These are phyloP conservation scores for Ophion ellenae DNA, from an alignment of 2,888 invertebrate species.

Conservation along the genomic window DNA sequence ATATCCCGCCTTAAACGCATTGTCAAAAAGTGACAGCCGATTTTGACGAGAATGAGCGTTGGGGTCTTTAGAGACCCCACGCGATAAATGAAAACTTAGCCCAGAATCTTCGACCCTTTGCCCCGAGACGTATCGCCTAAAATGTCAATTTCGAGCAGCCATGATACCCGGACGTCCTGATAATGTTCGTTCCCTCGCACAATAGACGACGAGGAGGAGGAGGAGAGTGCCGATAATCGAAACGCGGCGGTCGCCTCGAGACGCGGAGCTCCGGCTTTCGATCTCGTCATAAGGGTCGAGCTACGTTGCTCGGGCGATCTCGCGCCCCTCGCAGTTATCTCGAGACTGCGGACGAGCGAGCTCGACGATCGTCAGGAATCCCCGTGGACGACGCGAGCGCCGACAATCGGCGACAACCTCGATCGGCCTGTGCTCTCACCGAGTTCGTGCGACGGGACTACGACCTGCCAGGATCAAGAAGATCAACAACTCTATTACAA, in stretches of 20 bases:
- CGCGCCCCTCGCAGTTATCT: slow-evolving; percentile 77
- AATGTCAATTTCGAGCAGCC: not conserved
- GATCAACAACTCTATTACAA: slow-evolving; percentile 76
- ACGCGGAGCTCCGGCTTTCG: slow-evolving; percentile 69
- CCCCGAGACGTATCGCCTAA: not conserved
- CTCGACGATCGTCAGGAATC: slow-evolving; percentile 69
- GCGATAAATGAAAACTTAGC: too few species aligned
- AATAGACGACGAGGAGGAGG: slow-evolving; percentile 33
- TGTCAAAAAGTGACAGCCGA: too few species aligned
- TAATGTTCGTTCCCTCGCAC: not conserved
- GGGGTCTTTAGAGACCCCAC: too few species aligned
- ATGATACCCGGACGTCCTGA: not conserved
- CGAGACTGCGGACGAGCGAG: slow-evolving; percentile 74
- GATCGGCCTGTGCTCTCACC: not conserved
- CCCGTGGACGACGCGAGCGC: slow-evolving; percentile 27
- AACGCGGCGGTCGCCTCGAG: slow-evolving; percentile 5
- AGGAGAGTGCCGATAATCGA: slow-evolving; percentile 57
- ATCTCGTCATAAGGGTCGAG: slow-evolving; percentile 77
- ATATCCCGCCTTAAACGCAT: too few species aligned
- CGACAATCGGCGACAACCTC: not conserved
- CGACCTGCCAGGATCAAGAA: slow-evolving; percentile 17
- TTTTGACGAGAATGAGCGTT: too few species aligned
- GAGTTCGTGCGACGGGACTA: slow-evolving; percentile 23
- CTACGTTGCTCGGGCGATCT: slow-evolving; percentile 80
- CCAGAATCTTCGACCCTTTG: too few species aligned